phyloP scores from a whole-genome alignment of 2,888 invertebrate species.

The Drosophila differens region DNA sequence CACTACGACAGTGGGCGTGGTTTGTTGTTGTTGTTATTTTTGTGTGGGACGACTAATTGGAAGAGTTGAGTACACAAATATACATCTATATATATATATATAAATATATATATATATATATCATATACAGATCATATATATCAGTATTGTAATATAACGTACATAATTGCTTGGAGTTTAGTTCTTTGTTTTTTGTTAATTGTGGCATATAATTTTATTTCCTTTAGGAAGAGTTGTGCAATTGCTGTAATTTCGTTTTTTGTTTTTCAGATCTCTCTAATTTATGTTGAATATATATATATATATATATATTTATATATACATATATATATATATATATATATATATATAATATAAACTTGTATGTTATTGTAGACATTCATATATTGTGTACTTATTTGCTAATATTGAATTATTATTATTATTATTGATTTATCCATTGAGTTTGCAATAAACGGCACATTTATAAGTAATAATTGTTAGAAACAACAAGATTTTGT shows the following conservation, averaged over 20 bases:
- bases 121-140: constrained; percentile 5
- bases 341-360: constrained; percentile 9
- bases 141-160: constrained; percentile 39
- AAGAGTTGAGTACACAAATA: constrained; percentile 66
- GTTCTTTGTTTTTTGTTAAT: constrained; percentile 64
- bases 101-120: constrained; percentile 4
- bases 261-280: constrained; percentile 25
- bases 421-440: constrained; percentile 27
- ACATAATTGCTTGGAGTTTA: constrained; percentile 77
- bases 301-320: constrained; percentile 33
- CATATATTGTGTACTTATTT: constrained; percentile 54
- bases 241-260: constrained; percentile 68
- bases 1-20: constrained; percentile 60
- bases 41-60: constrained; percentile 58
- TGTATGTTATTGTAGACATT: constrained; percentile 75
- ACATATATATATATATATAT: constrained; percentile 36
- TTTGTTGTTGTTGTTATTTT: constrained; percentile 14
- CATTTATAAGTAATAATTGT: constrained; percentile 77
- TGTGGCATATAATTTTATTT: constrained; percentile 76
- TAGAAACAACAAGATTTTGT: constrained; percentile 49
- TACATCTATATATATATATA: constrained; percentile 31
- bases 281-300: constrained; percentile 34
- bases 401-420: constrained; percentile 28
- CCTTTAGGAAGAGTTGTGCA: constrained; percentile 80
- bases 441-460: constrained; percentile 68